phyloP scores from a whole-genome alignment of 2,797 vertebrate genomes.

The Sebastes trivittatus region DNA sequence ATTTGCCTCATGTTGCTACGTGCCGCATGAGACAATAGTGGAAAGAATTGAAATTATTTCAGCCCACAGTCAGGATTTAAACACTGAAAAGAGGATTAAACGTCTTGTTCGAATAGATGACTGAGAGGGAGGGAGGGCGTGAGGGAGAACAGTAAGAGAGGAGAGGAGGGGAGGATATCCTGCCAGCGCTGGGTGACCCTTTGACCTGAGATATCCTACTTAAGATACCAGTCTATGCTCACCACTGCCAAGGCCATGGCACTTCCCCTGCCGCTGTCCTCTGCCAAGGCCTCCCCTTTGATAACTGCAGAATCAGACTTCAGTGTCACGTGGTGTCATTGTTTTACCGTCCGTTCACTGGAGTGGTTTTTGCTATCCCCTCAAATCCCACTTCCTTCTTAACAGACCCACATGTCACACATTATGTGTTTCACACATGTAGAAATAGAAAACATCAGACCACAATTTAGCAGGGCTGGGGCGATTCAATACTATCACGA shows the following conservation, averaged over 20 bases:
- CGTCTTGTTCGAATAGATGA: slow-evolving; percentile 4
- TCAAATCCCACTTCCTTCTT: slow-evolving; percentile 18
- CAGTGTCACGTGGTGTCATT: slow-evolving; percentile 22
- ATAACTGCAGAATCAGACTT: slow-evolving; percentile 16
- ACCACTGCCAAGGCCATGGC: slow-evolving; percentile 45
- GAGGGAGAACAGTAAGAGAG: background rate
- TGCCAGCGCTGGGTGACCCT: slow-evolving; percentile 58
- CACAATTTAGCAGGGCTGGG: background rate
- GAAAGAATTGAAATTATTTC: slow-evolving; percentile 42
- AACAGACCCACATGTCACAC: background rate
- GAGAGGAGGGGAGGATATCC: slow-evolving; percentile 76
- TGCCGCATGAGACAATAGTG: slow-evolving; percentile 12
- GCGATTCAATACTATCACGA: too few relatives aligned
- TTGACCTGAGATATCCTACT: slow-evolving; percentile 78
- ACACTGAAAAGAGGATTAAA: slow-evolving; percentile 41
- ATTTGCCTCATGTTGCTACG: slow-evolving; percentile 15
- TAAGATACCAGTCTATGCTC: slow-evolving; percentile 42
- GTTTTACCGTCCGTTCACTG: background rate
- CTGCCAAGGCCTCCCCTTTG: slow-evolving; percentile 37
- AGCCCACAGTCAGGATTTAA: slow-evolving; percentile 29
- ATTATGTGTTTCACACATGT: background rate
- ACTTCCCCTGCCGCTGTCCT: slow-evolving; percentile 34
- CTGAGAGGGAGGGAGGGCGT: background rate
- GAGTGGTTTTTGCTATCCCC: slow-evolving; percentile 2
- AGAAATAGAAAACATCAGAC: background rate